A percentile compares a stretch with the other conserved stretches of the same genome.
phyloP scores from a whole-genome alignment of 2,113 vertebrate species.

The Pogona vitticeps region DNA sequence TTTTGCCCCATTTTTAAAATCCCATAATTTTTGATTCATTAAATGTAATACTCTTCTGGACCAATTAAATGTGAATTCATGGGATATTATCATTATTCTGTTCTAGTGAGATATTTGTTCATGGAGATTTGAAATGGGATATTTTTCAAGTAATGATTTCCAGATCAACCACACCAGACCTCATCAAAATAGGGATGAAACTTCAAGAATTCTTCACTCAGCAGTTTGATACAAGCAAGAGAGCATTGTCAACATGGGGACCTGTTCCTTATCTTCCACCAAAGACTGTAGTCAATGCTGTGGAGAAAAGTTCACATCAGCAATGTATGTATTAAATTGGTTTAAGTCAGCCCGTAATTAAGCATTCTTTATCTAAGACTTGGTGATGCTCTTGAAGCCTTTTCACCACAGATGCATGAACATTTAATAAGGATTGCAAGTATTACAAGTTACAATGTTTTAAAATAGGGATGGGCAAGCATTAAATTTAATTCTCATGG shows the following conservation, averaged over 20 bases:
- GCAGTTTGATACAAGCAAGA: slow-evolving; percentile 98
- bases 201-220: slow-evolving; percentile 99
- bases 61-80: slow-evolving; percentile 13
- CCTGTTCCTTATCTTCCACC: slow-evolving; percentile 94
- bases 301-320: slow-evolving; percentile 87
- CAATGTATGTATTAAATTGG: slow-evolving; percentile 80
- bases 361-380: slow-evolving; percentile 12
- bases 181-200: slow-evolving; percentile 99
- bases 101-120: slow-evolving; percentile 93
- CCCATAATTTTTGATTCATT: not conserved
- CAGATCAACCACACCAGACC: slow-evolving; percentile 95
- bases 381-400: not conserved
- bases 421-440: not conserved
- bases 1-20: too few species aligned
- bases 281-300: slow-evolving; percentile 85
- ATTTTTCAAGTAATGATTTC: slow-evolving; percentile 99
- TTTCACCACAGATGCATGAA: not conserved
- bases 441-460: not conserved
- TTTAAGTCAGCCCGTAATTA: not conserved
- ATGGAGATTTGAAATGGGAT: slow-evolving; percentile 98
- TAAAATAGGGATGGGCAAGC: not conserved
- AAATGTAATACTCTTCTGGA: not conserved
- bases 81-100: slow-evolving; percentile 51
- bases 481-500: not conserved
- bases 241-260: slow-evolving; percentile 96